phyloP scores from a whole-genome alignment of 2,113 vertebrate species.

The Corydoras maculifer region DNA sequence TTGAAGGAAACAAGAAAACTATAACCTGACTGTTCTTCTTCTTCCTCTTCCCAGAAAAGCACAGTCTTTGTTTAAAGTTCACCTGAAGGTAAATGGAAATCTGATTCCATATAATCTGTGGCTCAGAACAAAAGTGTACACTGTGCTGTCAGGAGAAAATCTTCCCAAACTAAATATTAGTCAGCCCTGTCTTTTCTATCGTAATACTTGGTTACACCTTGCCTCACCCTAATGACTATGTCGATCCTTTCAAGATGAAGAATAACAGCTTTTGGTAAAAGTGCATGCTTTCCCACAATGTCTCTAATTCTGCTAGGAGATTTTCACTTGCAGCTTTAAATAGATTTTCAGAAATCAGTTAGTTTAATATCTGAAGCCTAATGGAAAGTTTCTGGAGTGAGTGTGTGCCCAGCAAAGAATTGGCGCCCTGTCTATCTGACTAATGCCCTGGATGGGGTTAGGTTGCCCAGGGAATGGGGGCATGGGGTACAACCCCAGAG shows the following conservation, averaged over 20 bases:
- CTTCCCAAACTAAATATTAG: background rate
- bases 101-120: background rate
- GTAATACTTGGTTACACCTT: background rate
- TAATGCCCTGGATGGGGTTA: no score
- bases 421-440: no score
- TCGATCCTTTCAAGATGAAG: background rate
- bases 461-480: no score
- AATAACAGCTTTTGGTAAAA: background rate
- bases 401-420: no score
- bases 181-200: background rate
- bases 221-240: background rate
- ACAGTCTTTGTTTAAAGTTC: conserved; percentile 8
- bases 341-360: no score
- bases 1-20: background rate
- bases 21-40: background rate
- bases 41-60: background rate
- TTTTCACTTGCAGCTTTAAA: no score
- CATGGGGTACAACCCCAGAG: no score
- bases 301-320: background rate
- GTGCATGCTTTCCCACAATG: background rate
- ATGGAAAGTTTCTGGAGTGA: no score
- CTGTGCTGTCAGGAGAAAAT: background rate
- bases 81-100: conserved; percentile 7
- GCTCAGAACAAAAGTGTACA: background rate
- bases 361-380: no score